phyloP scores from a whole-genome alignment of 2,113 vertebrate genomes.

The Callocephalon fimbriatum region DNA sequence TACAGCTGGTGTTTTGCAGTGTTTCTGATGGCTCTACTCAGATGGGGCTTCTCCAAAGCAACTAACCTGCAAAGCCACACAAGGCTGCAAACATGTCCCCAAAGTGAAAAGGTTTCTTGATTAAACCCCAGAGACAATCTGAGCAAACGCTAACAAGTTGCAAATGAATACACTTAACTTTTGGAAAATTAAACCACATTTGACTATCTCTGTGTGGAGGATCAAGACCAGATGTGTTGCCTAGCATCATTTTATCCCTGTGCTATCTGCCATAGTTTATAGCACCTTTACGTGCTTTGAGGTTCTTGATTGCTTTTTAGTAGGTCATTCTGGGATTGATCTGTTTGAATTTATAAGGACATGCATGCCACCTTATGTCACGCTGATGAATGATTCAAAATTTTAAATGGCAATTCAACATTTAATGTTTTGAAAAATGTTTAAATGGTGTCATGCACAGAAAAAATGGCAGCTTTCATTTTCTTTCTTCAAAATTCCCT shows the following conservation, averaged over 20 bases:
- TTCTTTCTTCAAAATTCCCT: slow-evolving; percentile 65
- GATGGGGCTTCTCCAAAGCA: background rate
- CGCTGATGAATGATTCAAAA: slow-evolving; percentile 50
- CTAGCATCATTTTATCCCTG: background rate
- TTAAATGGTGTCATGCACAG: slow-evolving; percentile 56
- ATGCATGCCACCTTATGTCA: slow-evolving; percentile 41
- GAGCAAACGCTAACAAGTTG: background rate
- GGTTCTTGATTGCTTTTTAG: slow-evolving; percentile 54
- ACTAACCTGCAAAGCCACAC: background rate
- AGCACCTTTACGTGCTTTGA: slow-evolving; percentile 21
- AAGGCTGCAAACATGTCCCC: background rate
- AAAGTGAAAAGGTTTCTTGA: background rate
- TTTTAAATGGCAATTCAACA: slow-evolving; percentile 60
- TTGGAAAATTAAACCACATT: background rate
- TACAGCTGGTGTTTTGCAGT: background rate
- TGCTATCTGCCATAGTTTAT: slow-evolving; percentile 20
- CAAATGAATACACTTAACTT: background rate
- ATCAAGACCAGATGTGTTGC: background rate
- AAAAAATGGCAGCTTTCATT: slow-evolving; percentile 71
- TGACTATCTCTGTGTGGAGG: background rate
- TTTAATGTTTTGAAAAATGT: slow-evolving; percentile 63
- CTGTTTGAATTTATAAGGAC: slow-evolving; percentile 59
- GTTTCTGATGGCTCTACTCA: background rate
- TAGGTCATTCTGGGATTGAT: slow-evolving; percentile 51
- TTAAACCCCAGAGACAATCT: background rate